phyloP scores from a whole-genome alignment of 64 coral and sea anemone genomes.

The Montipora efflorescens region DNA sequence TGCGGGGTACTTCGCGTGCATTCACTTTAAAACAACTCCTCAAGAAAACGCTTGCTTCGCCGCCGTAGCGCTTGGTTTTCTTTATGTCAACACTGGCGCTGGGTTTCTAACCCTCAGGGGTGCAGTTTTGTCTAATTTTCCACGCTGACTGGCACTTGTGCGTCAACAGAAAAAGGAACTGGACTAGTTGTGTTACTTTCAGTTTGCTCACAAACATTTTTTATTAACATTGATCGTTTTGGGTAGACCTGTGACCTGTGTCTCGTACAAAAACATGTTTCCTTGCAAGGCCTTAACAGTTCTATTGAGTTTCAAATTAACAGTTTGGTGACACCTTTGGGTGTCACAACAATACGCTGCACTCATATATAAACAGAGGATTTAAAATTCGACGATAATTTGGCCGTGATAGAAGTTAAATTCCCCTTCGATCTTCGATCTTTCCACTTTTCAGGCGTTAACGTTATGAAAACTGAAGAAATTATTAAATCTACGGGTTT shows the following conservation, averaged over 20 bases:
- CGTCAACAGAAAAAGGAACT: background rate
- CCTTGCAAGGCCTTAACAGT: background rate
- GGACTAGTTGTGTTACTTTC: background rate
- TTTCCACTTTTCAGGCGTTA: background rate
- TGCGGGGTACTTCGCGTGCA: too few species aligned
- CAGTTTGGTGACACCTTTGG: background rate
- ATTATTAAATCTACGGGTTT: conserved; percentile 3
- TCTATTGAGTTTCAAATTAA: background rate
- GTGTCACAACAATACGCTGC: too few species aligned
- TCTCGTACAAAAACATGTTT: background rate
- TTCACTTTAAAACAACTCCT: too few species aligned
- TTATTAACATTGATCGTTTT: too few species aligned
- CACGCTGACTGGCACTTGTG: background rate
- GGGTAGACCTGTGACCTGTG: too few species aligned
- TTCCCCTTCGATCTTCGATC: too few species aligned
- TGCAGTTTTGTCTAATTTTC: too few species aligned
- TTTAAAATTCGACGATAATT: background rate
- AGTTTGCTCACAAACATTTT: background rate
- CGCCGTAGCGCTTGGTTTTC: background rate
- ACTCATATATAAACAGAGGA: too few species aligned
- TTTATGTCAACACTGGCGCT: background rate
- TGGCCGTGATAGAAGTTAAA: background rate
- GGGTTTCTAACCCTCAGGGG: too few species aligned
- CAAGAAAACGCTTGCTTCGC: too few species aligned
- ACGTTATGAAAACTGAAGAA: background rate